Evolutionary conservation across 2,888 invertebrate genomes (phyloP), one percentile per base, ranked within the genome.

Genomic region (Limnephilus lunatus): DNA sequence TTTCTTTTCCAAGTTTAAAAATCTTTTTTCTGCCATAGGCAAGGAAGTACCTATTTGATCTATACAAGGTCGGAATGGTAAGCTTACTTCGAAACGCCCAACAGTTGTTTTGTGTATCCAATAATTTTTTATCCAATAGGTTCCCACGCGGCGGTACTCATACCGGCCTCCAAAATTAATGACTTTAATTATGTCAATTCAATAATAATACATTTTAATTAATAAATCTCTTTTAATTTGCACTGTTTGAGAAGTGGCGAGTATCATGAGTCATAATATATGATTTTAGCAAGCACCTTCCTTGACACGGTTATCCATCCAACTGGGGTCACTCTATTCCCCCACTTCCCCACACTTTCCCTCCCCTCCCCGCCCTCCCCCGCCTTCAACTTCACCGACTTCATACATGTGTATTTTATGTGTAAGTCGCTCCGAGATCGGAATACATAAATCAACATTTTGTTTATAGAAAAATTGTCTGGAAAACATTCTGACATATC

Each of bases 401-500:
- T 25, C 86, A 30, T 35, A 86, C 86, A 86, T 86, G 86, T 86
- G 85, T 85, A 85, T 35, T 35, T 3, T 85, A 35, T 15, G 7
- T 25, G 83, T 25, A 83, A 35, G 32, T 15, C 35, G 12, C 44
- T 39, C 68, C 68, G 68, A 68, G 68, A 68, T 25, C 25, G 68
- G 25, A 39, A n/a, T 44, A 44, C 30, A 86, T 86, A 39, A 86
- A 86, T 86, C 86, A 86, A 83, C 39, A 44, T 44, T 86, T 86
- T 86, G 86, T 86, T 86, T 48, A 86, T 44, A 86, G 86, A 86
- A 86, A 86, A 86, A 86, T 48, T 48, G 44, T 14, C n/a, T 86
- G 86, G 86, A 86, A 85, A 86, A 86, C 86, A 44, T 30, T 44
- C 44, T 44, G 86, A 86, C 86, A 44, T 35, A 35, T 44, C 86